Percentiles rank a stretch among this genome's conserved stretches.
Conservation (phyloP, 2,113 vertebrate species). For the Pterocles orientalis region DNA sequence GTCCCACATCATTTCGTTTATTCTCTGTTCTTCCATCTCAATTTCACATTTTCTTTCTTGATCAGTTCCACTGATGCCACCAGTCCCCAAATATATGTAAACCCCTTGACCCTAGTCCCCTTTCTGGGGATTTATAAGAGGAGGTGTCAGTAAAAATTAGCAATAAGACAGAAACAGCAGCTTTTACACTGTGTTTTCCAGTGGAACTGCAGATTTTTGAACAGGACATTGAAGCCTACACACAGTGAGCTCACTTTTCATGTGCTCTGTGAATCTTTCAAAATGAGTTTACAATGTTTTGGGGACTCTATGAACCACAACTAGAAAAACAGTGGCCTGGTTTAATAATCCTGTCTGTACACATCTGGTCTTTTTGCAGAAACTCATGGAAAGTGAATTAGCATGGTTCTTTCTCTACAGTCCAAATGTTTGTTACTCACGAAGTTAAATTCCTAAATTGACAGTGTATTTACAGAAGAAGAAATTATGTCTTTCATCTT, state of each 20-base stretch:
- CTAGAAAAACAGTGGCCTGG: neutral
- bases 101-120: neutral
- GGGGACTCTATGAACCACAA: neutral
- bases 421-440: neutral
- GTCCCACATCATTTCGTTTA: neutral
- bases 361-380: neutral
- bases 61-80: neutral
- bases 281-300: neutral
- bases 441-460: neutral
- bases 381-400: neutral
- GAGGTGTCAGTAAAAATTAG: neutral
- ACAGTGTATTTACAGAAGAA: neutral
- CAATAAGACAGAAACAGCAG: neutral
- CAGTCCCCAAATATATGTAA: neutral
- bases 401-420: neutral
- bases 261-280: neutral
- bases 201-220: neutral
- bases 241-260: neutral
- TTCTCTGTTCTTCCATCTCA: neutral
- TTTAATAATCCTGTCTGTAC: neutral
- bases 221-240: neutral
- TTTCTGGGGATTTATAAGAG: neutral
- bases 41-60: neutral
- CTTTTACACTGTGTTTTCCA: neutral
- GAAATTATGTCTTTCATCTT: neutral